Percentiles rank a stretch among this genome's conserved stretches.
These are phyloP conservation scores for Catostomus latipinnis DNA, from an alignment of 2,797 vertebrate species.

Conservation along the genomic window DNA sequence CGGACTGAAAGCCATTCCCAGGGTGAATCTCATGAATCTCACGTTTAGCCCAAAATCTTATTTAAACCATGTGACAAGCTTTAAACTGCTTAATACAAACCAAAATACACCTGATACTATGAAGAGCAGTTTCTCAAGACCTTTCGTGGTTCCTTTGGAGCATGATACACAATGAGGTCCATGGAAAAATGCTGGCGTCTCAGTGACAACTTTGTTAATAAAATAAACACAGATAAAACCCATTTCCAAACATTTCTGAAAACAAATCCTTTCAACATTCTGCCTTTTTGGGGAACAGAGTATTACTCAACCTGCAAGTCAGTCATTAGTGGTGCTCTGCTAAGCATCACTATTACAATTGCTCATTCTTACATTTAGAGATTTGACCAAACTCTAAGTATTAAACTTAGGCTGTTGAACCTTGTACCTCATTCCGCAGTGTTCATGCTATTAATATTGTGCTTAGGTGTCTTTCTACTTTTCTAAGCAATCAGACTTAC, in stretches of 20 bases:
- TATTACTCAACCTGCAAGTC: constrained; percentile 4
- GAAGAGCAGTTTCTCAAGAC: neutral
- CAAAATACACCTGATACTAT: neutral
- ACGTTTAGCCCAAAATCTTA: no score
- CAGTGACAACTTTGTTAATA: neutral
- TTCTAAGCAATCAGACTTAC: no score
- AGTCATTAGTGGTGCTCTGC: neutral
- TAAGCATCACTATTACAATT: neutral
- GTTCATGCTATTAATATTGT: no score
- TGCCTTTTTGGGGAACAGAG: neutral
- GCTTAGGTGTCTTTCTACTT: no score
- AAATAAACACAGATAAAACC: constrained; percentile 29
- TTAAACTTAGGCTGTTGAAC: no score
- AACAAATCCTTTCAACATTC: neutral
- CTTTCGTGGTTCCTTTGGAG: neutral
- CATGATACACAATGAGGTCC: neutral
- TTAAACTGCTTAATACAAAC: neutral
- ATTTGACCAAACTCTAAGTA: neutral
- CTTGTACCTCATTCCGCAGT: no score
- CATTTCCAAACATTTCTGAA: neutral
- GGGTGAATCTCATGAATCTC: no score
- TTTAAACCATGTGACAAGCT: no score
- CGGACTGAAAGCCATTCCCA: no score
- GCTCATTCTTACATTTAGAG: neutral
- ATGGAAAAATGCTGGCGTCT: constrained; percentile 1